Evolutionary conservation across 2,888 invertebrate genomes (phyloP).

Genomic region (Platycheirus rosarum): DNA sequence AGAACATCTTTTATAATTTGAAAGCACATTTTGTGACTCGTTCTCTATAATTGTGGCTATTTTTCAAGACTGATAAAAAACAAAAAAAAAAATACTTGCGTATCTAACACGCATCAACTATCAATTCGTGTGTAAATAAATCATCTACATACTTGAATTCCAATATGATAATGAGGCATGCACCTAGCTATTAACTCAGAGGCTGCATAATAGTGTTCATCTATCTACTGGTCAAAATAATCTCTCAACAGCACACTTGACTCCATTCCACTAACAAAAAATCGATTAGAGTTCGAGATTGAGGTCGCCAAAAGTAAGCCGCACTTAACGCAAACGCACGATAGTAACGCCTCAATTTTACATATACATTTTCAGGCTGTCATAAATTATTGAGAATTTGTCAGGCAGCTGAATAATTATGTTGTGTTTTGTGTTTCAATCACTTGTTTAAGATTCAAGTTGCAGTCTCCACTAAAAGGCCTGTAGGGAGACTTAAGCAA

Average conservation of each 20-base stretch:
- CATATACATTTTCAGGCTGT: slow-evolving; percentile 10
- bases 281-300: slow-evolving; percentile 1
- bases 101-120: too few relatives aligned
- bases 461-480: slow-evolving; percentile 2
- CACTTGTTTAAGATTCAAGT: slow-evolving; percentile 25
- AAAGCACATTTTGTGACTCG: too few relatives aligned
- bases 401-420: slow-evolving; percentile 44
- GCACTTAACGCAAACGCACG: slow-evolving; percentile 5
- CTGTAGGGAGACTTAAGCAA: slow-evolving; percentile 9
- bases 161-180: too few relatives aligned
- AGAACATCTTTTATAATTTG: too few relatives aligned
- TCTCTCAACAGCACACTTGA: background rate
- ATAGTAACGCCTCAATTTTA: slow-evolving; percentile 11
- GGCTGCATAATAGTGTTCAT: too few relatives aligned
- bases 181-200: too few relatives aligned
- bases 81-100: too few relatives aligned
- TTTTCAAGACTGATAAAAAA: too few relatives aligned
- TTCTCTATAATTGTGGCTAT: too few relatives aligned
- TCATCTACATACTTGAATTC: too few relatives aligned
- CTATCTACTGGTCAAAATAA: too few relatives aligned
- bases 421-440: slow-evolving; percentile 24
- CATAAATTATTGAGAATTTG: slow-evolving; percentile 45
- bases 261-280: background rate
- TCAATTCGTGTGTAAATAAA: too few relatives aligned
- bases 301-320: slow-evolving; percentile 12